Evolutionary conservation across 2,888 invertebrate species (phyloP), one percentile per base, ranked within the genome.

Genomic region (Drosophila seclusa): DNA sequence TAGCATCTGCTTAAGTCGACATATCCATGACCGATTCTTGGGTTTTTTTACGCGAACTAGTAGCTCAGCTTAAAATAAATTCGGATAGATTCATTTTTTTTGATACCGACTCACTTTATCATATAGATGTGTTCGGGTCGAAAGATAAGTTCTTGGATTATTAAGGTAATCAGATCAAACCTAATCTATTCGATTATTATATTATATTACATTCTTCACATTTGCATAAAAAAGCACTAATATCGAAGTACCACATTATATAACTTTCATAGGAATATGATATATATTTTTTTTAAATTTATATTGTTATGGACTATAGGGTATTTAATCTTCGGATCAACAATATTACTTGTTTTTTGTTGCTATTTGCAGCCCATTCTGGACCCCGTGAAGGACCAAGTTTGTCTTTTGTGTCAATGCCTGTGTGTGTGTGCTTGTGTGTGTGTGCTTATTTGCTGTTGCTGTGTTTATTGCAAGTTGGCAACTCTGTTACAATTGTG

Each of bases 401-500:
- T 86, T 86, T 87, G 69, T 76, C 76, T 88, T 86, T 79, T 89
- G 83, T 89, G 80, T 74, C 58, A 84, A 69, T 73, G 68, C 63
- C 21, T 50, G 29, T 45, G 40, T 63, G 64, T 64, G 57, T 42
- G 31, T 69, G 32, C 29, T 18, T 31, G 31, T 21, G 7, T 58
- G 52, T 73, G 48, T 59, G 31, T 66, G 49, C 32, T 49, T 68
- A 58, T 69, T 49, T 38, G 67, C 60, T 59, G 61, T 66, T 80
- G 69, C 69, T 72, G 80, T 85, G 83, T 79, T 89, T 84, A 84
- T 80, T 87, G 85, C 89, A 89, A 86, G 83, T 84, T 85, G 82
- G 89, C 83, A 89, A 87, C 86, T 87, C 87, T 83, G 86, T 83
- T 89, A 89, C 87, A 89, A 87, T 87, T 87, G 90, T 76, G 86